Base-by-base conservation (phyloP, 2,797 vertebrate genomes). In the Urocyon cinereoargenteus region DNA sequence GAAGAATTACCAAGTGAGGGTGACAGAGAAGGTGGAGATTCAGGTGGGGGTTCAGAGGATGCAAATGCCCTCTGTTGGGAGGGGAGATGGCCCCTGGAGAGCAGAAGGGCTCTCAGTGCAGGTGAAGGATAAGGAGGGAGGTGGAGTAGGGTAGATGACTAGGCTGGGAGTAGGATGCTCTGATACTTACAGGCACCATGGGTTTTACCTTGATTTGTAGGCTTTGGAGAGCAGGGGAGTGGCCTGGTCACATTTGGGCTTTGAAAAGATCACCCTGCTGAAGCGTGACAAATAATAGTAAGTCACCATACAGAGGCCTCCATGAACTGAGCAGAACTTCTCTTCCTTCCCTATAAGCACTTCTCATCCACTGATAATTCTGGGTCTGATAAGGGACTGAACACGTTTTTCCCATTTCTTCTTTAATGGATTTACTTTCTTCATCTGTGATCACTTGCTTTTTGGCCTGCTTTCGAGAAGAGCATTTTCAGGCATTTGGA, bases 371-470 rank as follows among this genome's bases (percentile, higher is more conserved):
- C 81, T 5, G 62, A 68, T 36, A 86, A 88, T 34, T 57, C 68
- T 22, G 8, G 19, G 22, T 14, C 85, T 31, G 45, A 83, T 72
- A 91, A 97, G 79, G 59, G 15, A 1, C 36, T 12, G 51, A 57
- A 18, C 68, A 91, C 1, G 0, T 22, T 55, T 55, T 86, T 78
- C 31, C 57, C 68, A 51, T 85, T 83, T 95, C 77, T 95, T 86
- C 95, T 62, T 87, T 79, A 88, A 86, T 75, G 62, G 91, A 59
- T 89, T 88, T 70, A 31, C 62, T 92, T 94, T 89, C 62, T 93
- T 86, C 82, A 73, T 57, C 85, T 55, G 78, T 64, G 91, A 90
- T 18, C 64, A 45, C 53, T 81, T 77, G 62, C 34, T 16, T 57
- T 66, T 45, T 40, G 64, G 86, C 61, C 77, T 70, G 61, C 64